Percentiles rank a stretch among this genome's conserved stretches.
These are phyloP conservation scores for Hyla sarda DNA, from an alignment of 2,113 vertebrate species.

Conservation along the genomic window DNA sequence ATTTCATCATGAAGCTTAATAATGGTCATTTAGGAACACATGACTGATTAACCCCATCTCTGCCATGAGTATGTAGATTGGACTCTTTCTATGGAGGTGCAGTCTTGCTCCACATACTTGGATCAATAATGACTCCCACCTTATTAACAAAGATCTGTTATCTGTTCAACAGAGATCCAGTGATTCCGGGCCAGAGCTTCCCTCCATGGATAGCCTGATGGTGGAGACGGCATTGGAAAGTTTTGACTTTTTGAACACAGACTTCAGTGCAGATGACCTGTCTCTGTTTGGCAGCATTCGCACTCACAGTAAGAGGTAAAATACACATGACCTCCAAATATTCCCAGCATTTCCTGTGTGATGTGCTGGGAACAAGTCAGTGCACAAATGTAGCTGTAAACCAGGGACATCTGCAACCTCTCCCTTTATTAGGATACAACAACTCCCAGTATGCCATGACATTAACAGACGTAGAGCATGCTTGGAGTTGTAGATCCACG, in stretches of 20 bases:
- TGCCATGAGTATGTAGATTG: neutral
- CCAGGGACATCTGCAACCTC: too few relatives aligned
- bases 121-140: too few relatives aligned
- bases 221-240: constrained; percentile 90
- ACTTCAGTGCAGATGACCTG: constrained; percentile 80
- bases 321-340: constrained; percentile 50
- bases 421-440: neutral
- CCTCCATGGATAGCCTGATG: constrained; percentile 84
- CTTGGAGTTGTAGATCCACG: neutral
- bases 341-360: constrained; percentile 54
- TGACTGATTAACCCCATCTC: neutral
- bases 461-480: neutral
- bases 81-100: neutral
- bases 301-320: constrained; percentile 79
- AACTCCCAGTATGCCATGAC: neutral
- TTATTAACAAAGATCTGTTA: neutral
- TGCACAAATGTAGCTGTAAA: too few relatives aligned
- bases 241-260: constrained; percentile 88
- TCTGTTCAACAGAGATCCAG: constrained; percentile 67
- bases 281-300: constrained; percentile 81
- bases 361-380: constrained; percentile 10
- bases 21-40: neutral
- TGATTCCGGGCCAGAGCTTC: constrained; percentile 65
- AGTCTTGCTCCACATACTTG: too few relatives aligned
- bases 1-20: neutral